Evolutionary conservation across 1,140 invertebrate species (phyloP).

Genomic region (Solen grandis): DNA sequence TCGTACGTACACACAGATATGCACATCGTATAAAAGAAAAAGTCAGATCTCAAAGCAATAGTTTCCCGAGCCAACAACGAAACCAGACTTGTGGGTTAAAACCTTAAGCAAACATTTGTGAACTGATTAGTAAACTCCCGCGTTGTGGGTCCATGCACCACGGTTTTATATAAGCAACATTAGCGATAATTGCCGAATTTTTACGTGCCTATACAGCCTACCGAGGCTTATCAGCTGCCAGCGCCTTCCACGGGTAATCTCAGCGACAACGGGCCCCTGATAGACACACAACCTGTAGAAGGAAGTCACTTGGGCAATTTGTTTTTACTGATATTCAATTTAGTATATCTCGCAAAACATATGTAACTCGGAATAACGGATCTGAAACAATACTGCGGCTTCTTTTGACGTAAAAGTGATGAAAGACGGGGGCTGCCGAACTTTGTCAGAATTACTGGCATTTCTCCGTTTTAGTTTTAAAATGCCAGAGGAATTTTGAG

Average conservation of each 20-base stretch:
- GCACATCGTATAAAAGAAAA: background rate
- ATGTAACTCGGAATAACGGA: background rate
- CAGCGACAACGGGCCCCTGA: constrained; percentile 46
- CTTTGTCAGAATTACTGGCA: too few relatives aligned
- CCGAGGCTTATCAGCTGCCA: constrained; percentile 49
- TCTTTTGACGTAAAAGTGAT: background rate
- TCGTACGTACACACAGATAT: background rate
- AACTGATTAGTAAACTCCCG: too few relatives aligned
- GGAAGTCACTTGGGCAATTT: constrained; percentile 48
- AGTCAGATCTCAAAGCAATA: background rate
- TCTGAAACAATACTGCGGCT: background rate
- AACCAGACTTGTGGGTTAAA: background rate
- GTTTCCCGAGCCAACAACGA: background rate
- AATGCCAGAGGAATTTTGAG: too few relatives aligned
- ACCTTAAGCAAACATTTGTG: background rate
- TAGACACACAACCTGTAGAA: constrained; percentile 26
- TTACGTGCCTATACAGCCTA: constrained; percentile 45
- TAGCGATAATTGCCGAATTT: constrained; percentile 14
- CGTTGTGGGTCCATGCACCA: background rate
- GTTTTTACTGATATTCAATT: constrained; percentile 57
- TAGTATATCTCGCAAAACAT: constrained; percentile 39
- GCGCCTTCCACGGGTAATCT: constrained; percentile 42
- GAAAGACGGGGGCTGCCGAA: too few relatives aligned
- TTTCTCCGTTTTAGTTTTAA: too few relatives aligned
- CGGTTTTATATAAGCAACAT: background rate